Evolutionary conservation across 2,888 invertebrate species (phyloP), one percentile per base, ranked within the genome.

Genomic region (Cosmopolites sordidus): DNA sequence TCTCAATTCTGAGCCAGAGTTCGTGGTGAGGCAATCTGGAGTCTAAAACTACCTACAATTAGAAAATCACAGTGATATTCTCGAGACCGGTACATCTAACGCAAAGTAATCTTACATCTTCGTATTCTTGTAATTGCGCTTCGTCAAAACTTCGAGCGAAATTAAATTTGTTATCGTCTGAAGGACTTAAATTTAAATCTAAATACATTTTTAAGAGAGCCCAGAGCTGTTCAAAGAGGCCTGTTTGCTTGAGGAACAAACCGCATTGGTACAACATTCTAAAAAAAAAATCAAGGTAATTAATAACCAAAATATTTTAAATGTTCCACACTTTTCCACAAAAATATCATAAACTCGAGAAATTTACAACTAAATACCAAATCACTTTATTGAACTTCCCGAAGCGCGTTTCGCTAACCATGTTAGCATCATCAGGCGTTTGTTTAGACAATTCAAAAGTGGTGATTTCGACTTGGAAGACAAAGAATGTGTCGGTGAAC

Each of bases 1-100:
- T 82, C 73, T 89, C 89, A 54, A 85, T 81, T 56, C 89, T 80
- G 60, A 83, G 75, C 90, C 89, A 90, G 58, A 89, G 76, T 61
- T 84, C 83, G 67, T 83, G 80, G 66, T 84, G 74, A 17, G 89
- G 89, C 66, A 91, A 73, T 44, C 84, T 82, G 44, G 74, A 74
- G 30, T 73, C 76, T 46, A 84, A 68, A 43, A 84, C 78, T 1
- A 80, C 70, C 64, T 51, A 38, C 41, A 40, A 40, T 15, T 40
- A 40, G n/a, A n/a, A n/a, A n/a, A n/a, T n/a, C n/a, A n/a, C n/a
- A n/a, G n/a, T n/a, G n/a, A n/a, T 9, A 9, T 29, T 29, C 11
- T 29, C 30, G 30, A 29, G 11, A 29, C 30, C 30, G 30, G 11
- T n/a, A n/a, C n/a, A n/a, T n/a, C n/a, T n/a, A 29, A 29, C 30